Evolutionary conservation across 2,888 invertebrate species (phyloP), one percentile per base, ranked within the genome.

Genomic region (Furcula furcula): DNA sequence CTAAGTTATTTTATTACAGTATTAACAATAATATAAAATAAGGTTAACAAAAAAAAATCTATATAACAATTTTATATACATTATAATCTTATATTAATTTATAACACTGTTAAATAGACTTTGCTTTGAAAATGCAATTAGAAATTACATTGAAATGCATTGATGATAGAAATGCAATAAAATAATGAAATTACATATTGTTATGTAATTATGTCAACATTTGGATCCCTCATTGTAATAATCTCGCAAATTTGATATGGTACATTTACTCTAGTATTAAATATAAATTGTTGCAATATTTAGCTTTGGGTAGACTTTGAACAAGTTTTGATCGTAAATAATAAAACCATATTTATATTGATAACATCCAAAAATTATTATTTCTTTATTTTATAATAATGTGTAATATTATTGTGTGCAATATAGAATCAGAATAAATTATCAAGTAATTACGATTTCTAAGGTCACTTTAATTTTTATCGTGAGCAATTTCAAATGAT

Each of bases 1-100:
- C 43, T 51, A 57, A 73, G 75, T 65, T 66, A 64, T 60, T 55
- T 36, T 57, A 71, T 69, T 76, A 82, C 29, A 30, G 18, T 58
- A 55, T 43, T 43, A 56, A 82, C 75, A 81, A 76, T 78, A 65
- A 68, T 47, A 70, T 67, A 72, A 67, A 67, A 57, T 45, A 65
- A 63, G 59, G 65, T 80, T 76, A 85, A 83, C 80, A 82, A 80
- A 64, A 81, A 77, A 62, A 66, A 57, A 40, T 63, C 63, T 62
- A 68, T 70, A n/a, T 76, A 71, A 65, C 56, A 69, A 73, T 69
- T 74, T 66, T 80, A 84, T 85, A 74, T 85, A 85, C 83, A 85
- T 64, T 75, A 75, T 65, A 71, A 67, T 68, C 73, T 70, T 70
- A 46, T 44, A 36, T 14, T 10, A 47, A 55, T 55, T 61, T 56